Evolutionary conservation across 2,888 invertebrate genomes (phyloP), one percentile per base, ranked within the genome.

Genomic region (Rotaria magnacalcarata): DNA sequence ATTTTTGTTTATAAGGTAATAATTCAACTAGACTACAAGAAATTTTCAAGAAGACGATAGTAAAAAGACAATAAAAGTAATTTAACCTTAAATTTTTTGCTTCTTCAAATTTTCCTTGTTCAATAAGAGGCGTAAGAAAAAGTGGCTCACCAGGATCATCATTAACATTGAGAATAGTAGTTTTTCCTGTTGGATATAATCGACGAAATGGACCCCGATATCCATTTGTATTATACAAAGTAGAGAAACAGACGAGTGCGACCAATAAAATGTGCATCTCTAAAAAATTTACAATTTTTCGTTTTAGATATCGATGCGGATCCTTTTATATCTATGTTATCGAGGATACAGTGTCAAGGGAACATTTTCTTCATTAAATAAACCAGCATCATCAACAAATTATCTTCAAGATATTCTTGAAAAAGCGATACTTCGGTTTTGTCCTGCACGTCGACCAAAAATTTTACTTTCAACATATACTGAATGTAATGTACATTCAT

Each of bases 91-190:
- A n/a, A 6, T 47, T 8, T 43, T 47, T 43, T 80, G 80, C 80
- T 47, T 80, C 80, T 1, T 93, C 92, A 85, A 94, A 93, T 89
- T 94, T 93, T 14, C 94, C 94, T 87, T 92, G 92, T 90, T 94
- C 93, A 56, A 95, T 93, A 85, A 93, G 92, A 0, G 94, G 94
- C 0, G 95, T 95, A 52, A 95, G 92, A 89, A 95, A 94, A 16
- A 95, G 91, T 3, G 95, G 95, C 50, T 93, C 89, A 0, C 94
- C 93, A 47, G 80, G 80, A 80, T 80, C 80, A 47, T 80, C 80
- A n/a, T 24, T 80, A 4, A 47, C n/a, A 11, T 47, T 1, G 4
- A 80, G 80, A 47, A n/a, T 14, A 24, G 43, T 47, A 5, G 10
- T 1, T 47, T 43, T 11, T 10, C 80, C 47, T 47, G 24, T 80